Percentiles rank a stretch among this genome's conserved stretches.
phyloP scores from a whole-genome alignment of 2,113 vertebrate genomes.

The Callopanchax toddi region DNA sequence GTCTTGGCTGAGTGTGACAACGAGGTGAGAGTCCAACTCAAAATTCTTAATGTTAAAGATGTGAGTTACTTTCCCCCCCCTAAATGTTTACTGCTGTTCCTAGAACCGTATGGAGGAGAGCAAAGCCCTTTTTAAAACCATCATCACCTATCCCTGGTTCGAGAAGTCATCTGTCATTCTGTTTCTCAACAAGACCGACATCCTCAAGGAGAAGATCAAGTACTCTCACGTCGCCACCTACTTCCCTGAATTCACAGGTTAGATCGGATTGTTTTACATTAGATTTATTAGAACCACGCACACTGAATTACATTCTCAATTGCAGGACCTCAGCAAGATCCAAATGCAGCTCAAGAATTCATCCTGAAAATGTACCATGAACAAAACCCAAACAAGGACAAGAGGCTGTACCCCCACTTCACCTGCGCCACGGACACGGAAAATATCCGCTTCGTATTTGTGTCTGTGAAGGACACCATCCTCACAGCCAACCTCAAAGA shows the following conservation, averaged over 20 bases:
- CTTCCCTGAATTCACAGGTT: constrained; percentile 89
- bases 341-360: constrained; percentile 83
- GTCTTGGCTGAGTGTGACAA: constrained; percentile 96
- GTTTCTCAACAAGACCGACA: constrained; percentile 93
- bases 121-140: constrained; percentile 91
- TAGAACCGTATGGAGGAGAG: constrained; percentile 86
- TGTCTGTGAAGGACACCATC: constrained; percentile 90
- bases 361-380: constrained; percentile 90
- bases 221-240: constrained; percentile 87
- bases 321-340: constrained; percentile 85
- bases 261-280: constrained; percentile 24
- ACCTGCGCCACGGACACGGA: constrained; percentile 90
- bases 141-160: constrained; percentile 92
- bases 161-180: constrained; percentile 89
- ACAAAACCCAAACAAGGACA: constrained; percentile 87
- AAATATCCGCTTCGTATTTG: constrained; percentile 89
- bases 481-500: constrained; percentile 87
- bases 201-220: constrained; percentile 89
- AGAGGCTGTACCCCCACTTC: constrained; percentile 88
- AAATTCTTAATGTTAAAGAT: neutral
- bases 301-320: neutral
- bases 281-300: too few relatives aligned
- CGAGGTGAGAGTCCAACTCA: constrained; percentile 82
- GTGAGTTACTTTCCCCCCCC: neutral
- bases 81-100: neutral